These are phyloP conservation scores for Mus spretus DNA, from an alignment of 2,797 vertebrate genomes.

Conservation along the genomic window DNA sequence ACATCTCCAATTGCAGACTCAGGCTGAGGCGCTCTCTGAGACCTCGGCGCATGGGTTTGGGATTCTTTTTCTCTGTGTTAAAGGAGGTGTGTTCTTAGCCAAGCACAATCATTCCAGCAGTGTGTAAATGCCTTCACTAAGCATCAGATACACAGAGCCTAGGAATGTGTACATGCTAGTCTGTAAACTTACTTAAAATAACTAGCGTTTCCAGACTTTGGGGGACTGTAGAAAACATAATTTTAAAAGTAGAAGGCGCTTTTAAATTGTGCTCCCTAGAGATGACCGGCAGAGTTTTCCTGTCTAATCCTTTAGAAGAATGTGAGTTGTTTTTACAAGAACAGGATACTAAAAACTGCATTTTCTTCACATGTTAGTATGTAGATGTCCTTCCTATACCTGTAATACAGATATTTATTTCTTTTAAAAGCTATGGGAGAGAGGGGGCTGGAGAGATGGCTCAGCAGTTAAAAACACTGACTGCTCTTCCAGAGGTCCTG, in stretches of 20 bases:
- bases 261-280: not conserved
- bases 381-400: not conserved
- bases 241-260: not conserved
- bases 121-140: not conserved
- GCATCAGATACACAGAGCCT: not conserved
- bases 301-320: not conserved
- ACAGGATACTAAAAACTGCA: not conserved
- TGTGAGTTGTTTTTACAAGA: not conserved
- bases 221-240: not conserved
- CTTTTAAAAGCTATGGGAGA: slow-evolving; percentile 13
- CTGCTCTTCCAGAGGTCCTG: not conserved
- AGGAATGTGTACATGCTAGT: not conserved
- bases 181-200: not conserved
- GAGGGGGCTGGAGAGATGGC: not conserved
- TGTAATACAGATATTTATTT: slow-evolving; percentile 21
- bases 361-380: not conserved
- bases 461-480: no score
- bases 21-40: not conserved
- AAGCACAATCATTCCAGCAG: not conserved
- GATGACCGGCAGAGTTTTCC: not conserved
- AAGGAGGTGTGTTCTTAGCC: not conserved
- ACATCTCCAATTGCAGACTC: not conserved
- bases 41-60: not conserved
- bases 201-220: not conserved
- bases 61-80: slow-evolving; percentile 26